Evolutionary conservation across 2,797 vertebrate species (phyloP), one percentile per base, ranked within the genome.

Genomic region (Eremophila alpestris): DNA sequence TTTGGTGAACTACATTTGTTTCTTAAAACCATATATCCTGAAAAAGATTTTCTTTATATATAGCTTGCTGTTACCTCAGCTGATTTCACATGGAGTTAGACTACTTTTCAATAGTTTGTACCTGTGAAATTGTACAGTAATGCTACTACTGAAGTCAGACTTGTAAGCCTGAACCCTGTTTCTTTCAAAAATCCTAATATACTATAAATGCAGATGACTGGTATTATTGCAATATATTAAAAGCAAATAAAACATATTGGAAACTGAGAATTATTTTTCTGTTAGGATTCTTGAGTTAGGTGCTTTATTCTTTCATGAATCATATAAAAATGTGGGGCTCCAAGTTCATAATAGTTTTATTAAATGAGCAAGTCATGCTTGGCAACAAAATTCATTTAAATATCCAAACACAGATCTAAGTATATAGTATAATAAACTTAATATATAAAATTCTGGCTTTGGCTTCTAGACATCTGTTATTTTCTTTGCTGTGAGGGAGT

Each of bases 391-490:
- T 76, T 69, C n/a, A 56, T 79, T 92, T 95, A 91, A 85, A 65
- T 87, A 89, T 22, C 73, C 48, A 93, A 92, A 93, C 52, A 83
- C 60, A 74, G 67, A 77, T 43, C n/a, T 89, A 83, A 80, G 36
- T 41, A 38, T 80, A 63, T 29, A 75, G 22, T 60, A 32, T 48
- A 64, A 85, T 49, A 94, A 80, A 78, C 83, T 27, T 85, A 85
- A 87, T 83, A 81, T 78, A 81, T 86, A 54, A 62, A 77, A 88
- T 88, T 82, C 74, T 96, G 91, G 59, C 87, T 81, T 34, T 69
- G 70, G 48, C 82, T 93, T 93, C 65, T 45, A 76, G 69, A 73
- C 87, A 89, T 96, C 93, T 87, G 79, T 90, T 95, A 92, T 91
- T 93, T 96, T 92, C 62, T 91, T 86, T 76, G 34, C 69, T 76